Evolutionary conservation across 2,113 vertebrate genomes (phyloP).

Genomic region (Carettochelys insculpta): DNA sequence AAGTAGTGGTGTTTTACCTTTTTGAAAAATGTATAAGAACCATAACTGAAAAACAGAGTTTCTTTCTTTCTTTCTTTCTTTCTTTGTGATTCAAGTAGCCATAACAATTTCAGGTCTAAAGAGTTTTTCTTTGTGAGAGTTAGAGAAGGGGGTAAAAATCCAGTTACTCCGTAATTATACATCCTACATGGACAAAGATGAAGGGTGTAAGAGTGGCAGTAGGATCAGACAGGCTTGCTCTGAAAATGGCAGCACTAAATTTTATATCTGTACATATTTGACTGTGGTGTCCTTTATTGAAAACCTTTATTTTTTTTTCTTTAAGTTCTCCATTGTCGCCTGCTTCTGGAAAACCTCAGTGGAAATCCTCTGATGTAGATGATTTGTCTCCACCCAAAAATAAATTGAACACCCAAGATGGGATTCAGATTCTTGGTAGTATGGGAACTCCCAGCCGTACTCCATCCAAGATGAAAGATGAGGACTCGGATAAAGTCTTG

Average conservation of each 20-base stretch:
- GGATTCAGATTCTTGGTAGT: constrained; percentile 76
- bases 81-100: not conserved
- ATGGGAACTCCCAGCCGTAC: constrained; percentile 70
- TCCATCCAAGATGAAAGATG: constrained; percentile 84
- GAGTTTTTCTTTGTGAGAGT: not conserved
- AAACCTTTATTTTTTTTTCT: constrained; percentile 38
- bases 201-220: not conserved
- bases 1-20: fast-evolving
- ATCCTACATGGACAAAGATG: not conserved
- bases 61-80: not conserved
- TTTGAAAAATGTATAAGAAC: not conserved
- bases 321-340: constrained; percentile 87
- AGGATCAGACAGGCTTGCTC: not conserved
- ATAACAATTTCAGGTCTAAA: constrained; percentile 18
- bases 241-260: constrained; percentile 4
- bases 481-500: constrained; percentile 87
- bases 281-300: constrained; percentile 7
- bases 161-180: constrained; percentile 24
- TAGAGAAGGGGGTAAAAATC: not conserved
- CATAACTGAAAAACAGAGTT: not conserved
- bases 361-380: constrained; percentile 75
- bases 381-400: constrained; percentile 75
- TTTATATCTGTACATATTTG: constrained; percentile 45
- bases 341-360: constrained; percentile 85
- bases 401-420: constrained; percentile 76